A percentile compares a stretch with the other conserved stretches of the same genome.
phyloP scores from a whole-genome alignment of 2,888 invertebrate genomes.

The Antheraea assamensis region DNA sequence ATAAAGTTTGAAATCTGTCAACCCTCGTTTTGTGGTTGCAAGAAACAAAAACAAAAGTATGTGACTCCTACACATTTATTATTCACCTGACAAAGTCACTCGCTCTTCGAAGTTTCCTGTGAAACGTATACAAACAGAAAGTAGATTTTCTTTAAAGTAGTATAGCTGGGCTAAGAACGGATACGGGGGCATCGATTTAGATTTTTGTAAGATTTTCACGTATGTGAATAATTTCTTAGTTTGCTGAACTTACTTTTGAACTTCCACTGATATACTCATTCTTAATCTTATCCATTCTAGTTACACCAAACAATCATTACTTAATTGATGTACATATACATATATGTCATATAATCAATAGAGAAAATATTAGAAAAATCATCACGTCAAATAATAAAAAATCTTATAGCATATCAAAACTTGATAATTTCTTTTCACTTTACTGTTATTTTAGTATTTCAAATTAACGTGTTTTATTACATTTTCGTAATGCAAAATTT shows the following conservation, averaged over 20 bases:
- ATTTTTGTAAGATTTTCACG: not conserved
- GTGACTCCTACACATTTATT: constrained; percentile 63
- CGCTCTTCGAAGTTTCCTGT: constrained; percentile 58
- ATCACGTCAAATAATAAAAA: too few relatives aligned
- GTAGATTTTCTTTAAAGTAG: constrained; percentile 59
- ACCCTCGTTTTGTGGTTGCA: constrained; percentile 17
- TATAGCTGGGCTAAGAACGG: constrained; percentile 50
- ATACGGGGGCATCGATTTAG: constrained; percentile 29
- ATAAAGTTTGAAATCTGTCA: constrained; percentile 25
- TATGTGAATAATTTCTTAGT: not conserved
- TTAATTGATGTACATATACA: not conserved
- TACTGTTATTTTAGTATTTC: too few relatives aligned
- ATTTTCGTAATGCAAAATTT: too few relatives aligned
- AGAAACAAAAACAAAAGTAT: constrained; percentile 55
- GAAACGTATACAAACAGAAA: constrained; percentile 46
- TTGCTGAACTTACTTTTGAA: too few relatives aligned
- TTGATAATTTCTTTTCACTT: too few relatives aligned
- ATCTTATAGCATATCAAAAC: too few relatives aligned
- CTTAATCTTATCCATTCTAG: too few relatives aligned
- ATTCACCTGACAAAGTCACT: constrained; percentile 69
- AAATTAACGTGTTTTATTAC: too few relatives aligned
- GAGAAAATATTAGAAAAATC: too few relatives aligned
- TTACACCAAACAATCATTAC: not conserved
- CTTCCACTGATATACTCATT: too few relatives aligned
- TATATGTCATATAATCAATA: too few relatives aligned